A percentile compares a stretch with the other conserved stretches of the same genome.
These are phyloP conservation scores for Xenops minutus DNA, from an alignment of 2,797 vertebrate species.

Conservation along the genomic window DNA sequence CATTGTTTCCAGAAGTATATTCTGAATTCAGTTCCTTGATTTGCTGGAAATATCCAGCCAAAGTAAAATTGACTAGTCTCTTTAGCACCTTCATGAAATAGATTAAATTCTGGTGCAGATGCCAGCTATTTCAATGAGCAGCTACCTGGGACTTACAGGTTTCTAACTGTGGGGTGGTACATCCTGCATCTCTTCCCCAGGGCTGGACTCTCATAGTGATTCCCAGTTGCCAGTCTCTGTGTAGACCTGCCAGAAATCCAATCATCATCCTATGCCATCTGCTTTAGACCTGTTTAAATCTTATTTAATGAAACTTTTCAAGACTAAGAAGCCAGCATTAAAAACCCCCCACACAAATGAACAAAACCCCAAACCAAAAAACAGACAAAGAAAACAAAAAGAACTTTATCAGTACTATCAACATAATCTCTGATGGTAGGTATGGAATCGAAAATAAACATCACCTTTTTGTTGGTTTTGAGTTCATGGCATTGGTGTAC, in stretches of 20 bases:
- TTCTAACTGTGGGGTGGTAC: background rate
- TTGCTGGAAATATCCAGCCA: background rate
- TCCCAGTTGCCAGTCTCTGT: background rate
- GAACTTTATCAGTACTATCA: background rate
- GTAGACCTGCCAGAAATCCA: background rate
- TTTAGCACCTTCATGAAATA: background rate
- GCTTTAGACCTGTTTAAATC: background rate
- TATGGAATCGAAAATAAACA: background rate
- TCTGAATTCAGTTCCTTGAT: background rate
- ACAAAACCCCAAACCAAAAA: background rate
- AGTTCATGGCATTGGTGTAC: background rate
- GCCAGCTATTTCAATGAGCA: background rate
- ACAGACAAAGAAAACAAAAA: background rate
- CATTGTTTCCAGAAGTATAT: background rate
- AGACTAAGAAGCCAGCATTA: fast-evolving
- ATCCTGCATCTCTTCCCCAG: background rate
- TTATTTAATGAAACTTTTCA: background rate
- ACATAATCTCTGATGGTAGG: background rate
- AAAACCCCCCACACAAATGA: background rate
- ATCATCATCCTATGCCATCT: background rate
- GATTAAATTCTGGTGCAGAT: background rate
- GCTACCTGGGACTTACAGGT: background rate
- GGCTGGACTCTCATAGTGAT: background rate
- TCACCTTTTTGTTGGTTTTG: background rate
- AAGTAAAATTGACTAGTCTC: background rate